Evolutionary conservation across 2,113 vertebrate genomes (phyloP).

Genomic region (Pimephales promelas): DNA sequence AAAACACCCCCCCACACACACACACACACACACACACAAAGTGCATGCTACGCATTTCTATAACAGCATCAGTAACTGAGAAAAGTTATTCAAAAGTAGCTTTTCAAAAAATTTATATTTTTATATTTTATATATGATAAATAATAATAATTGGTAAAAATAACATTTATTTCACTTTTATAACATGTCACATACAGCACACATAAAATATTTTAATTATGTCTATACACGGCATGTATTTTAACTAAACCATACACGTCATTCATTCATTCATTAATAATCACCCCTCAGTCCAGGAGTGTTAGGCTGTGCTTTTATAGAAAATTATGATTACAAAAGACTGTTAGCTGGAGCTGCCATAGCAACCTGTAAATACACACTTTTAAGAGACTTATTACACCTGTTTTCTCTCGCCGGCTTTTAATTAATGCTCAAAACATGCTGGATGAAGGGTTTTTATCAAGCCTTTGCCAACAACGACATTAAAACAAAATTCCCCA

Average conservation of each 20-base stretch:
- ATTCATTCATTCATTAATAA: slow-evolving; percentile 4
- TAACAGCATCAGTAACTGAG: too few species aligned
- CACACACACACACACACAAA: too few species aligned
- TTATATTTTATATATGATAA: too few species aligned
- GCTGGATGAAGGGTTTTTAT: slow-evolving; percentile 2
- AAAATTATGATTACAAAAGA: slow-evolving; percentile 41
- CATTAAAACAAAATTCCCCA: neutral
- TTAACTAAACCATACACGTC: neutral
- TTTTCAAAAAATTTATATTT: too few species aligned
- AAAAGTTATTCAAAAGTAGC: too few species aligned
- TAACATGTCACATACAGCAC: neutral
- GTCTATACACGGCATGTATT: neutral
- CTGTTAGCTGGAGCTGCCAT: slow-evolving; percentile 40
- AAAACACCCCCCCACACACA: too few species aligned
- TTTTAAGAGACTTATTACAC: slow-evolving; percentile 27
- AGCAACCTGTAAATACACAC: slow-evolving; percentile 45
- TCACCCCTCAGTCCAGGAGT: neutral
- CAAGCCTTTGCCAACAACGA: neutral
- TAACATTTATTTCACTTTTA: too few species aligned
- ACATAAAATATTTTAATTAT: neutral
- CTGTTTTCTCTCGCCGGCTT: neutral
- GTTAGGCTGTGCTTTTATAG: neutral
- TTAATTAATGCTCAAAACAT: neutral
- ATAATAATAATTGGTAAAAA: too few species aligned
- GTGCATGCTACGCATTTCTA: too few species aligned